These are phyloP conservation scores for Gibbula magus DNA, from an alignment of 2,888 invertebrate species.

Conservation along the genomic window DNA sequence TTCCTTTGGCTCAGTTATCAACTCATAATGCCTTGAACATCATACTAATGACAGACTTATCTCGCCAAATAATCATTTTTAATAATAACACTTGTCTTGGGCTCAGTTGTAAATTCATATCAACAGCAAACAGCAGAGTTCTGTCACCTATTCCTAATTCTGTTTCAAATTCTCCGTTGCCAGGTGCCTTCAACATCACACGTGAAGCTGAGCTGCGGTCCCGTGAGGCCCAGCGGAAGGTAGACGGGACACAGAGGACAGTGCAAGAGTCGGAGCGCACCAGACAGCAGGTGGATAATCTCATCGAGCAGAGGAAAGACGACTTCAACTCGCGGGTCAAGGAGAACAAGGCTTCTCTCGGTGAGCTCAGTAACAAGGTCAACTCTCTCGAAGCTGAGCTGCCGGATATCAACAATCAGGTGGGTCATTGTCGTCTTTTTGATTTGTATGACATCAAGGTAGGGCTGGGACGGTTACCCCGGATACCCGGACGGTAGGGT, in stretches of 20 bases:
- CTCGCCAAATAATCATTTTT: too few species aligned
- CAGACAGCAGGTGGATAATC: conserved; percentile 58
- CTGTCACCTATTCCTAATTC: too few species aligned
- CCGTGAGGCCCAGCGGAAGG: conserved; percentile 77
- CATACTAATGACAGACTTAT: too few species aligned
- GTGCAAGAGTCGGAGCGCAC: conserved; percentile 76
- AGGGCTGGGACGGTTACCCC: not conserved
- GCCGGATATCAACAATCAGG: conserved; percentile 89
- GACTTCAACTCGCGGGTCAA: conserved; percentile 82
- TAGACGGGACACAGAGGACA: conserved; percentile 72
- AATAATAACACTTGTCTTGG: too few species aligned
- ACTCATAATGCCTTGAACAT: too few species aligned
- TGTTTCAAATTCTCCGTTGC: conserved; percentile 2
- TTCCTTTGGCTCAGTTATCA: too few species aligned
- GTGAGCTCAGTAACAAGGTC: conserved; percentile 82
- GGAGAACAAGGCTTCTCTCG: conserved; percentile 84
- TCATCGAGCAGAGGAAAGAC: conserved; percentile 77
- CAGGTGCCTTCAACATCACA: conserved; percentile 91
- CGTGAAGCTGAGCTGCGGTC: conserved; percentile 83
- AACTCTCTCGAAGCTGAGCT: conserved; percentile 83
- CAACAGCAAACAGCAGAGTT: too few species aligned
- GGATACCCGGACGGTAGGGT: too few species aligned
- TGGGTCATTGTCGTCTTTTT: conserved; percentile 68
- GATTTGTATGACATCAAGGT: not conserved
- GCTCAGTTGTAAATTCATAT: too few species aligned